These are phyloP conservation scores for Melinaea menophilus DNA, from an alignment of 2,888 invertebrate species.

Conservation along the genomic window DNA sequence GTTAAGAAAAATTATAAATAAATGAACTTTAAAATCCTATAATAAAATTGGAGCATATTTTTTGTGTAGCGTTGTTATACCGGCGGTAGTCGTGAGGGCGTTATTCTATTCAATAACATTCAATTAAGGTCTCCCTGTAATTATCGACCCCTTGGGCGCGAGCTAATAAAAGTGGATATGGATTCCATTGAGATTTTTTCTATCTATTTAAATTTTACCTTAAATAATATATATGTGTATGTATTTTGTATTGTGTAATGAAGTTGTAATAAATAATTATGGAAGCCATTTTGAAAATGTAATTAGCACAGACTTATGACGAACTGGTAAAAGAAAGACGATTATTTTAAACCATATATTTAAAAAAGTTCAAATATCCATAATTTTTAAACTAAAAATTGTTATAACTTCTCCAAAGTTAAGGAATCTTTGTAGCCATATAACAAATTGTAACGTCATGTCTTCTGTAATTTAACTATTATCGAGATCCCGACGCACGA, in stretches of 20 bases:
- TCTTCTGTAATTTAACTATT: conserved; percentile 59
- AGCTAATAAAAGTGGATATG: neutral
- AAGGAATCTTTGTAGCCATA: conserved; percentile 30
- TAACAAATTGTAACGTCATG: conserved; percentile 69
- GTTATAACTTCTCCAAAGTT: neutral
- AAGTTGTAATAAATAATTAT: too few relatives aligned
- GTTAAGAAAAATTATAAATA: neutral
- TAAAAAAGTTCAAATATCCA: neutral
- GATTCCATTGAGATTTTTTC: neutral
- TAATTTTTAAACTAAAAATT: neutral
- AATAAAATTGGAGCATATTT: conserved; percentile 5
- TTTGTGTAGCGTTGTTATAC: conserved; percentile 8
- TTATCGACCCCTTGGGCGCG: conserved; percentile 44
- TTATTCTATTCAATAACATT: conserved; percentile 69
- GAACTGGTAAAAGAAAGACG: too few relatives aligned
- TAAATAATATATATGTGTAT: too few relatives aligned
- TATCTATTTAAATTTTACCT: too few relatives aligned
- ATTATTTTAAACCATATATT: neutral
- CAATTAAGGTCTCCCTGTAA: conserved; percentile 60
- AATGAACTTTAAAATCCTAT: conserved; percentile 5
- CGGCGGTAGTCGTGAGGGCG: conserved; percentile 34
- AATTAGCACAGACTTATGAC: too few relatives aligned
- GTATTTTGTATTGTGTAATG: too few relatives aligned
- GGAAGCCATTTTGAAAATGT: too few relatives aligned
- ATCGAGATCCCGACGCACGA: conserved; percentile 34